Percentiles rank a stretch among this genome's conserved stretches.
These are phyloP conservation scores for Dasypus novemcinctus DNA, from an alignment of 2,113 vertebrate genomes.

Conservation along the genomic window DNA sequence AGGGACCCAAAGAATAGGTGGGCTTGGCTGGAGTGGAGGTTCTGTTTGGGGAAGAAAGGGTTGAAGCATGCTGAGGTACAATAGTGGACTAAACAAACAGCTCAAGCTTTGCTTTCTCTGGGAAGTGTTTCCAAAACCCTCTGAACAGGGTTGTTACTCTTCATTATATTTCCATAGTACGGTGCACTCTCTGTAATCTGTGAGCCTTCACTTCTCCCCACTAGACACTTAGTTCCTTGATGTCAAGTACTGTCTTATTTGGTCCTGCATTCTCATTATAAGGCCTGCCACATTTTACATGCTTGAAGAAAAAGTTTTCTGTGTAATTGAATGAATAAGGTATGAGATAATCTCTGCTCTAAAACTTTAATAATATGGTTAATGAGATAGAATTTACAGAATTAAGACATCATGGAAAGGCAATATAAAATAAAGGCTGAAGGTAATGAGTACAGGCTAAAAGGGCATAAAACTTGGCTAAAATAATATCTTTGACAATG, in stretches of 20 bases:
- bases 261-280: not conserved
- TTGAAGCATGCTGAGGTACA: no score
- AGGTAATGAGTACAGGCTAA: not conserved
- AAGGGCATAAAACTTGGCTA: not conserved
- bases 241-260: not conserved
- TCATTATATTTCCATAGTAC: no score
- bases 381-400: not conserved
- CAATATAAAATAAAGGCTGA: not conserved
- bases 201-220: not conserved
- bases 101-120: not conserved
- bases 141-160: no score
- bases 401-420: not conserved
- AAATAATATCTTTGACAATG: no score
- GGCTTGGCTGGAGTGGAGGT: no score
- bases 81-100: no score
- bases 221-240: no score
- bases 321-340: not conserved
- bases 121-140: no score
- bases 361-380: no score
- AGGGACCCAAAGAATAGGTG: no score
- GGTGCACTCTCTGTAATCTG: not conserved
- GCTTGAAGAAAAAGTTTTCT: not conserved
- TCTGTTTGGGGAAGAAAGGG: no score
- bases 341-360: not conserved
- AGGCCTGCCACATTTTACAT: no score